phyloP scores from a whole-genome alignment of 2,113 vertebrate species.

The Rhinolophus ferrumequinum region DNA sequence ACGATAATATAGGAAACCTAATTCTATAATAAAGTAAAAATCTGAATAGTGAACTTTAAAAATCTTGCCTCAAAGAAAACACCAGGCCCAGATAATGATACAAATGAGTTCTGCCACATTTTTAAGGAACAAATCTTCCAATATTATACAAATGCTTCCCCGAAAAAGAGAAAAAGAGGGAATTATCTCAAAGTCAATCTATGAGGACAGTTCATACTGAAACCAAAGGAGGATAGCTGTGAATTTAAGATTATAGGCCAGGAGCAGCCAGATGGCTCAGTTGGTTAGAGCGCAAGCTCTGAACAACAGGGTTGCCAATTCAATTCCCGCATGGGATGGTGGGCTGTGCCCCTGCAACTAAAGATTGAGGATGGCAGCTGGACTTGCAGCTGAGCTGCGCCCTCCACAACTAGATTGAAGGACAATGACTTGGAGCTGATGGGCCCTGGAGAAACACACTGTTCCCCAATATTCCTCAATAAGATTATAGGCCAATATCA shows the following conservation, averaged over 20 bases:
- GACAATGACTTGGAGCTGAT: no score
- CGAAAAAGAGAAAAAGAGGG: not conserved
- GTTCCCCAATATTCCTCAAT: no score
- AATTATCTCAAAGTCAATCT: not conserved
- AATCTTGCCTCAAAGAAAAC: not conserved
- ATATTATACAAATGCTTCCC: not conserved
- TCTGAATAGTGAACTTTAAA: not conserved
- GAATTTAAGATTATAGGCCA: not conserved
- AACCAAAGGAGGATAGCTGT: not conserved
- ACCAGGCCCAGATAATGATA: not conserved
- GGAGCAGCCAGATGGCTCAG: no score
- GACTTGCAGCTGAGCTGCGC: no score
- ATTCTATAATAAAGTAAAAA: not conserved
- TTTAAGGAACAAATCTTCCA: not conserved
- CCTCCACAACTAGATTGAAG: no score
- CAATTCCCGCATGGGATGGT: no score
- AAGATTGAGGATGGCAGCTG: no score
- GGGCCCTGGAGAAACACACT: no score
- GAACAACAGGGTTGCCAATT: no score
- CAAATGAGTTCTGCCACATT: not conserved
- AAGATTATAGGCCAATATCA: not conserved
- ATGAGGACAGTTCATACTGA: not conserved
- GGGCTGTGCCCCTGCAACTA: no score
- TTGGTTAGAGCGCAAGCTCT: no score
- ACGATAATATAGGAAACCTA: not conserved